Conservation (phyloP, 2,888 invertebrate species). For the Cryptocephalus primarius region DNA sequence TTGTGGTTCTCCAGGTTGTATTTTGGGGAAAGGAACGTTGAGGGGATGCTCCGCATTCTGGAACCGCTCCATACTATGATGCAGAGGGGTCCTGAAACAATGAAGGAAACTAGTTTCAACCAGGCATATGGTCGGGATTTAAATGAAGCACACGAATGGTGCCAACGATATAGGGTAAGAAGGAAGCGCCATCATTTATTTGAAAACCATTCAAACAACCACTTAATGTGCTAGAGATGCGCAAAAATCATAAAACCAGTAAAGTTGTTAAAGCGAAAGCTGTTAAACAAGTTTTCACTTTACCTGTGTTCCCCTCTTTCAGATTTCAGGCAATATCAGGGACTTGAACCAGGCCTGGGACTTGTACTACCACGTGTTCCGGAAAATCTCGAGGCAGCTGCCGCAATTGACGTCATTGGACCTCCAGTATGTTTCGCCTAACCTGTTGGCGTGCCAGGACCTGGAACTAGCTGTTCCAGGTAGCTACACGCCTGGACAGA, state of each 20-base stretch:
- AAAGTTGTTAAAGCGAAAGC: too few species aligned
- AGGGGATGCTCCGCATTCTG: constrained; percentile 92
- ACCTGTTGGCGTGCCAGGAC: constrained; percentile 78
- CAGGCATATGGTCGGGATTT: constrained; percentile 94
- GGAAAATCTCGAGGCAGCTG: constrained; percentile 89
- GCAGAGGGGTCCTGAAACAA: constrained; percentile 86
- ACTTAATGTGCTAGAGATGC: too few species aligned
- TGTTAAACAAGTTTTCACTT: too few species aligned
- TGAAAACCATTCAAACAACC: too few species aligned
- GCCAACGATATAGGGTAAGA: constrained; percentile 66
- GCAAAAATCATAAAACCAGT: too few species aligned
- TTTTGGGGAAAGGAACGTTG: constrained; percentile 91
- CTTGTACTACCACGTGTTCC: constrained; percentile 96
- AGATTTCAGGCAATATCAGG: constrained; percentile 72
- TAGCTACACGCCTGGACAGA: constrained; percentile 88
- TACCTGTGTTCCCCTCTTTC: constrained; percentile 26
- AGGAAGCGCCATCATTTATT: neutral
- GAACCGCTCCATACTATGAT: constrained; percentile 92
- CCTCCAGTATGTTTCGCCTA: constrained; percentile 92
- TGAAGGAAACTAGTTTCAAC: constrained; percentile 94
- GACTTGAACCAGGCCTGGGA: constrained; percentile 99
- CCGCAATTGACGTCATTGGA: constrained; percentile 84
- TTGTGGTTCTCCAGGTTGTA: constrained; percentile 48
- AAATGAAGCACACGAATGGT: constrained; percentile 92
- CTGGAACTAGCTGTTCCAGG: constrained; percentile 96